A percentile compares a stretch with the other conserved stretches of the same genome.
Evolutionary conservation across 2,888 invertebrate species (phyloP).

Genomic region (Iphiclides podalirius): DNA sequence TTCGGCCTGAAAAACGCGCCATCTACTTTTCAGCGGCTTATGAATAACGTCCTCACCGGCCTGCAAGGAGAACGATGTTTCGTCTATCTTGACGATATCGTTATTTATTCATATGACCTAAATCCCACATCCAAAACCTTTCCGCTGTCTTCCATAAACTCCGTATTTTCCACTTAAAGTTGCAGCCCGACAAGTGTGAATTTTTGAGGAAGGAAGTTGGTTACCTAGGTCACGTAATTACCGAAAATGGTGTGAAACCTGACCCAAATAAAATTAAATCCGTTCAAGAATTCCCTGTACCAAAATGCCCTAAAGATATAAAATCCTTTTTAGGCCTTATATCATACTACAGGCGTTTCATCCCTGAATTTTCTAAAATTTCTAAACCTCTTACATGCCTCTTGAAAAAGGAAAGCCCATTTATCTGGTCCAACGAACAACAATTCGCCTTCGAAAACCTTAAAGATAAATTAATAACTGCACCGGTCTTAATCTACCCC

Average conservation of each 20-base stretch:
- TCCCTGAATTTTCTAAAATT: background rate
- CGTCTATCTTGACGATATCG: constrained; percentile 20
- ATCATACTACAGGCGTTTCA: constrained; percentile 34
- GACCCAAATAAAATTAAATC: constrained; percentile 28
- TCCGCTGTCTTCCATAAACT: constrained; percentile 25
- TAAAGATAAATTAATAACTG: background rate
- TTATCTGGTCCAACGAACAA: background rate
- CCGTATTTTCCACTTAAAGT: constrained; percentile 23
- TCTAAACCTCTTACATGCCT: background rate
- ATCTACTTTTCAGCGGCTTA: constrained; percentile 18
- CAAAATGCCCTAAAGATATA: constrained; percentile 1
- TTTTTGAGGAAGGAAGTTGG: constrained; percentile 30
- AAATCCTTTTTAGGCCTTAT: constrained; percentile 39
- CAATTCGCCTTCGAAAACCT: background rate
- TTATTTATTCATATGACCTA: background rate
- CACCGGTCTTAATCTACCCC: background rate
- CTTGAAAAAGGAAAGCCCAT: background rate
- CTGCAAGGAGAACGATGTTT: constrained; percentile 30
- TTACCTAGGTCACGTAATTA: constrained; percentile 36
- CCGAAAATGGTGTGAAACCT: constrained; percentile 34
- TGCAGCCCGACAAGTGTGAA: constrained; percentile 38
- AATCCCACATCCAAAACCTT: no score
- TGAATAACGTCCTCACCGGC: constrained; percentile 24
- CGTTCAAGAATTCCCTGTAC: constrained; percentile 23
- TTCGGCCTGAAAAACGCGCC: constrained; percentile 28